Base-by-base conservation (phyloP, 2,797 vertebrate genomes). In the Chanos chanos region DNA sequence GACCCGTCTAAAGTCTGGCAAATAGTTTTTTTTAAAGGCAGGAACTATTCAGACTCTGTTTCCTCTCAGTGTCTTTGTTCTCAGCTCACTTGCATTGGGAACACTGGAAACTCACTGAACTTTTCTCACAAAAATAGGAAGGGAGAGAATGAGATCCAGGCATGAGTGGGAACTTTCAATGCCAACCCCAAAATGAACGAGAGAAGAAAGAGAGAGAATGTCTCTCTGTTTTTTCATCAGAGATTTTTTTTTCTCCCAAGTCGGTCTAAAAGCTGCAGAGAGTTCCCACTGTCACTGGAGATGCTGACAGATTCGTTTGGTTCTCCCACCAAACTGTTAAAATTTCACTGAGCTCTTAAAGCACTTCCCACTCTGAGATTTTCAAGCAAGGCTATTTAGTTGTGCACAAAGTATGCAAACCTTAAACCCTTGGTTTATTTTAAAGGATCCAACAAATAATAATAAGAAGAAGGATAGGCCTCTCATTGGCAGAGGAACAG, bases 381-480 rank as follows among this genome's bases (percentile, higher is more conserved):
- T 62, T 55, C 19, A 21, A 34, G 25, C 59, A 53, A 54, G 55
- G n/a, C 34, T 44, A 24, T n/a, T 40, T 13, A 70, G 55, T 21
- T 18, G 60, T 62, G 76, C 40, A 77, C 69, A 62, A 71, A 65
- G 73, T 68, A 5, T 41, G 43, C 54, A 70, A 51, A 69, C 70
- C 61, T 66, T 76, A 30, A 25, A 28, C 54, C 25, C 5, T 19
- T 10, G 24, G 18, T 66, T 66, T 71, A 24, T 49, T 47, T 39
- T 12, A 22, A 37, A 56, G 12, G 18, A 54, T 58, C 53, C n/a
- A 4, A 19, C 28, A 19, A 5, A 48, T 50, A 49, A 54, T 71
- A 45, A 68, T 10, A 75, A 76, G 75, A 77, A 73, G 74, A 79
- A 71, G 77, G 61, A 57, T 54, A 16, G 75, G 77, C 72, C 54